Conservation (phyloP, 1,140 invertebrate genomes). For the Drosophila micromelanica region DNA sequence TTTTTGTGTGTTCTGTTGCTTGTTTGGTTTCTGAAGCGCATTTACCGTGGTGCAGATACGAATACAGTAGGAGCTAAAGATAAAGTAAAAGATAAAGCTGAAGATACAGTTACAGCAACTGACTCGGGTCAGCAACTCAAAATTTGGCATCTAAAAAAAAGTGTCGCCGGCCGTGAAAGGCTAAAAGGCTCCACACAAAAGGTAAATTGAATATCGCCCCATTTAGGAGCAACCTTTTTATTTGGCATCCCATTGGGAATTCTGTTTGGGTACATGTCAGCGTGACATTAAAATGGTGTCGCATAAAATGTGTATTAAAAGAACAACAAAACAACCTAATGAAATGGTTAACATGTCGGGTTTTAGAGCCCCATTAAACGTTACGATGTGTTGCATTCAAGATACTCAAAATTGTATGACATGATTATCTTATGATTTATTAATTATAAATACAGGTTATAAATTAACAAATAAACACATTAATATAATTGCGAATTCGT, state of each 20-base stretch:
- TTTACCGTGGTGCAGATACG: slow-evolving; percentile 12
- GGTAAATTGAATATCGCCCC: slow-evolving; percentile 48
- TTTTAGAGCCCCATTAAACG: slow-evolving; percentile 24
- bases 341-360: slow-evolving; percentile 22
- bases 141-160: slow-evolving; percentile 8
- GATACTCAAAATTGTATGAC: not conserved
- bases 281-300: slow-evolving; percentile 30
- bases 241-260: slow-evolving; percentile 20
- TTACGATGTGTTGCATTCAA: slow-evolving; percentile 17
- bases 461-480: too few species aligned
- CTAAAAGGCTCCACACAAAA: slow-evolving; percentile 17
- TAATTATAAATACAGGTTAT: not conserved
- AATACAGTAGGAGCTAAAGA: not conserved
- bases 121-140: slow-evolving; percentile 23
- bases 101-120: slow-evolving; percentile 5
- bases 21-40: not conserved
- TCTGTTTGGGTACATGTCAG: slow-evolving; percentile 16
- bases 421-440: slow-evolving; percentile 14
- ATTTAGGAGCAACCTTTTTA: slow-evolving; percentile 31
- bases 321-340: slow-evolving; percentile 17
- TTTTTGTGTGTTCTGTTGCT: not conserved
- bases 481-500: too few species aligned
- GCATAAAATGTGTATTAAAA: slow-evolving; percentile 15
- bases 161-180: slow-evolving; percentile 17
- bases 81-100: not conserved